Base-by-base conservation (phyloP, 2,888 invertebrate species). In the Cordilura impudica region DNA sequence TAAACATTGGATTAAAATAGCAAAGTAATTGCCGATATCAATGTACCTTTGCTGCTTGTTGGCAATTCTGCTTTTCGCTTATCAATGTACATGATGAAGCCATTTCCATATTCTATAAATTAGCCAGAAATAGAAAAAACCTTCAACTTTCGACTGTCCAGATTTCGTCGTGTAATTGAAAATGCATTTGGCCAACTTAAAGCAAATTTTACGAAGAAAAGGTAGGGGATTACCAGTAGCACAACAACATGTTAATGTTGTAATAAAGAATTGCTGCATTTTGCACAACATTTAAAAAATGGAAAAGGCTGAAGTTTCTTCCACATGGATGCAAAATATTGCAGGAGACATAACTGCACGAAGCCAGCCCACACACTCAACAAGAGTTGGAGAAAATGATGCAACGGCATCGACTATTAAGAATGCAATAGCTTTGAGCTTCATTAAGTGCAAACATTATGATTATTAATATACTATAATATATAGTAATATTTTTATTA, bases 131-230 rank as follows among this genome's bases (percentile, higher is more conserved):
- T n/a, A n/a, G n/a, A n/a, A n/a, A n/a, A n/a, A n/a, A n/a, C n/a
- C n/a, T n/a, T n/a, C n/a, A n/a, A n/a, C n/a, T n/a, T n/a, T n/a
- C n/a, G n/a, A n/a, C n/a, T n/a, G n/a, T n/a, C n/a, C n/a, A n/a
- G n/a, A n/a, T n/a, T n/a, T n/a, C n/a, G n/a, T n/a, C n/a, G n/a
- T n/a, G n/a, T n/a, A n/a, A n/a, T n/a, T n/a, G n/a, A n/a, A n/a
- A n/a, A n/a, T n/a, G n/a, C n/a, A n/a, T n/a, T n/a, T n/a, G n/a
- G n/a, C n/a, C n/a, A 47, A 18, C 47, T 18, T 18, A 18, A 47
- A 47, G 47, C 75, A 2, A 21, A 78, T 16, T n/a, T 81, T 81
- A 35, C 19, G 60, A 23, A 70, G 23, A 49, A 60, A 78, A 23
- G 61, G 47, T 10, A 53, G 29, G 29, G 67, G 72, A 31, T 39